phyloP scores from a whole-genome alignment of 2,888 invertebrate genomes.

The Pseudeuparius sepicola region DNA sequence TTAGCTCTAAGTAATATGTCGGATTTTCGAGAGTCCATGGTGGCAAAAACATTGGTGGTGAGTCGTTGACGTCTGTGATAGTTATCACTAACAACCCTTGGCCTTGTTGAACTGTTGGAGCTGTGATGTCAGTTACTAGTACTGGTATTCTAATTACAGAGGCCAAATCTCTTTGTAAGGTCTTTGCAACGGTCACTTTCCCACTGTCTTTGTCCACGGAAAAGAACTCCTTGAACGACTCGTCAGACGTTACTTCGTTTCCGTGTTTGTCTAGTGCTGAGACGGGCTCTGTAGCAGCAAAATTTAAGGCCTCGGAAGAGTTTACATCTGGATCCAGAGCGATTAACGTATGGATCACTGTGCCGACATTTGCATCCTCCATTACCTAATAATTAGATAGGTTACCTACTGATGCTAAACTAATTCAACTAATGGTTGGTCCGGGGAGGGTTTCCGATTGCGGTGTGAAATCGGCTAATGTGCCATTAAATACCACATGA shows the following conservation, averaged over 20 bases:
- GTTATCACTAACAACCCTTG: conserved; percentile 62
- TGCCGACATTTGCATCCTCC: conserved; percentile 66
- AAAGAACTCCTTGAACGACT: conserved; percentile 53
- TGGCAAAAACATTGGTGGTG: conserved; percentile 58
- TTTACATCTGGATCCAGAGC: conserved; percentile 75
- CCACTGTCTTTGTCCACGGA: conserved; percentile 51
- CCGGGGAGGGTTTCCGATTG: too few species aligned
- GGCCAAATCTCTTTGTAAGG: conserved; percentile 56
- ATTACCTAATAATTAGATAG: conserved; percentile 44
- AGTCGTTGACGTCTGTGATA: conserved; percentile 60
- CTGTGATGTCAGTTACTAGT: conserved; percentile 71
- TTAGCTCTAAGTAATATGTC: conserved; percentile 53
- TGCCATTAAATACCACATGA: too few species aligned
- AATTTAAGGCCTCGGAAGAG: conserved; percentile 56
- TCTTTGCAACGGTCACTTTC: conserved; percentile 53
- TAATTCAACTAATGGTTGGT: too few species aligned
- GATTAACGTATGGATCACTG: conserved; percentile 57
- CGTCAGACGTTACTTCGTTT: conserved; percentile 48
- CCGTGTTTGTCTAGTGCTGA: conserved; percentile 77
- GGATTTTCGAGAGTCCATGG: conserved; percentile 63
- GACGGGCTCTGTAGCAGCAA: conserved; percentile 57
- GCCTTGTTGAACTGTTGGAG: conserved; percentile 64
- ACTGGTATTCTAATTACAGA: conserved; percentile 71
- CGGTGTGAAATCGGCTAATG: too few species aligned
- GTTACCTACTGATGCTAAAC: too few species aligned